Evolutionary conservation across 2,888 invertebrate species (phyloP).

Genomic region (Napeogenes sylphis): DNA sequence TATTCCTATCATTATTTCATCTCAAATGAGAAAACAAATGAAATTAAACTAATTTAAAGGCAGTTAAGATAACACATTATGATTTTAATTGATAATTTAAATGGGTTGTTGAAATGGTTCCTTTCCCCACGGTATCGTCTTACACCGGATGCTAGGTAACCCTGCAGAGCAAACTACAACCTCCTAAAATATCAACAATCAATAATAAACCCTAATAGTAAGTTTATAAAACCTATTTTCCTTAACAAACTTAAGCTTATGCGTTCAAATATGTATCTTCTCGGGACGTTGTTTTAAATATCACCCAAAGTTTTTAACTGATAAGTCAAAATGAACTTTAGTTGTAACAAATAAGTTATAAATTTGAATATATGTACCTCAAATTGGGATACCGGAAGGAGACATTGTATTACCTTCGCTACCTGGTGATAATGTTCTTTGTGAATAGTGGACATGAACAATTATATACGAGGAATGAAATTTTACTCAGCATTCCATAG

Average conservation of each 20-base stretch:
- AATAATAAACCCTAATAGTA: constrained; percentile 29
- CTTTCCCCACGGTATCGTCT: constrained; percentile 71
- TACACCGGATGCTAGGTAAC: constrained; percentile 70
- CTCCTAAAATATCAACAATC: constrained; percentile 26
- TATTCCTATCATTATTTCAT: too few relatives aligned
- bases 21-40: too few relatives aligned
- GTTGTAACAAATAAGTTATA: constrained; percentile 29
- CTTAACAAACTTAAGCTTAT: constrained; percentile 5
- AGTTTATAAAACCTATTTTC: constrained; percentile 25
- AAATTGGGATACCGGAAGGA: constrained; percentile 67
- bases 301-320: constrained; percentile 17
- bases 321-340: constrained; percentile 35
- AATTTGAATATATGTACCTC: constrained; percentile 29
- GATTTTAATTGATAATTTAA: constrained; percentile 22
- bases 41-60: constrained; percentile 6
- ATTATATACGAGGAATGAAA: constrained; percentile 46
- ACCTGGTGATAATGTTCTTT: constrained; percentile 74
- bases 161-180: constrained; percentile 52
- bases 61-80: constrained; percentile 8
- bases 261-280: constrained; percentile 33
- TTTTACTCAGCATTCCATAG: constrained; percentile 60
- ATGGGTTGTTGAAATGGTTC: constrained; percentile 48
- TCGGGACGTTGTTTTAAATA: constrained; percentile 30
- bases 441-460: constrained; percentile 59
- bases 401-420: constrained; percentile 65